A percentile compares a stretch with the other conserved stretches of the same genome.
phyloP scores from a whole-genome alignment of 2,888 invertebrate genomes.

The Erpobdella octoculata region DNA sequence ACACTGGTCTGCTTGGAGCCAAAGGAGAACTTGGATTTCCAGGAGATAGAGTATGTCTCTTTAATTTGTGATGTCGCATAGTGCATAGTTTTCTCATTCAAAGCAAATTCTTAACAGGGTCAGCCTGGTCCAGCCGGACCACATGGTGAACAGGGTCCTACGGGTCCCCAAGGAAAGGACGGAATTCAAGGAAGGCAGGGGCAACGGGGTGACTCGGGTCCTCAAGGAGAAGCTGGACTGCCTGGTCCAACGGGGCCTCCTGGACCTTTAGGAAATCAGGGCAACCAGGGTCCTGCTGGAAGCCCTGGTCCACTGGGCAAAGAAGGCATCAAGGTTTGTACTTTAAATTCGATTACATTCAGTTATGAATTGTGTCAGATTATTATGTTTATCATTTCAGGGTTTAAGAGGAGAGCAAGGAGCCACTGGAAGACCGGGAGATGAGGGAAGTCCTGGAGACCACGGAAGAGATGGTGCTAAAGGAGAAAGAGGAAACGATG shows the following conservation, averaged over 20 bases:
- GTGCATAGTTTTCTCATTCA: neutral
- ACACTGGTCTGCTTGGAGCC: constrained; percentile 14
- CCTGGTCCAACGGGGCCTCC: constrained; percentile 27
- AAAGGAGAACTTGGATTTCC: constrained; percentile 27
- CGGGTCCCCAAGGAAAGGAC: constrained; percentile 30
- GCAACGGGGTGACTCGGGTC: constrained; percentile 22
- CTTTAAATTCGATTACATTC: neutral
- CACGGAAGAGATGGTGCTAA: constrained; percentile 33
- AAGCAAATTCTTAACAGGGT: constrained; percentile 8
- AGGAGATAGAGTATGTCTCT: constrained; percentile 25
- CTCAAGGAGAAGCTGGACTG: constrained; percentile 25
- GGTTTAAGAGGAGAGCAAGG: constrained; percentile 36
- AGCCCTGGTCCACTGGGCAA: constrained; percentile 31
- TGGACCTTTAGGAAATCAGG: constrained; percentile 40
- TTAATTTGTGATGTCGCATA: neutral
- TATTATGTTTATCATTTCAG: constrained; percentile 6
- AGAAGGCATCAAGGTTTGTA: constrained; percentile 30
- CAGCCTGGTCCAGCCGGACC: constrained; percentile 25
- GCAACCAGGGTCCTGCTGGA: constrained; percentile 32
- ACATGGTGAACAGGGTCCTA: constrained; percentile 59
- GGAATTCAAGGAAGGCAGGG: constrained; percentile 31
- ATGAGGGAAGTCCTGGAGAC: constrained; percentile 33
- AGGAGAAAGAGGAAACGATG: constrained; percentile 44
- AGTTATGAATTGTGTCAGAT: neutral
- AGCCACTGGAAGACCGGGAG: constrained; percentile 33